Evolutionary conservation across 1,140 invertebrate genomes (phyloP), one percentile per base, ranked within the genome.

Genomic region (Thrips palmi): DNA sequence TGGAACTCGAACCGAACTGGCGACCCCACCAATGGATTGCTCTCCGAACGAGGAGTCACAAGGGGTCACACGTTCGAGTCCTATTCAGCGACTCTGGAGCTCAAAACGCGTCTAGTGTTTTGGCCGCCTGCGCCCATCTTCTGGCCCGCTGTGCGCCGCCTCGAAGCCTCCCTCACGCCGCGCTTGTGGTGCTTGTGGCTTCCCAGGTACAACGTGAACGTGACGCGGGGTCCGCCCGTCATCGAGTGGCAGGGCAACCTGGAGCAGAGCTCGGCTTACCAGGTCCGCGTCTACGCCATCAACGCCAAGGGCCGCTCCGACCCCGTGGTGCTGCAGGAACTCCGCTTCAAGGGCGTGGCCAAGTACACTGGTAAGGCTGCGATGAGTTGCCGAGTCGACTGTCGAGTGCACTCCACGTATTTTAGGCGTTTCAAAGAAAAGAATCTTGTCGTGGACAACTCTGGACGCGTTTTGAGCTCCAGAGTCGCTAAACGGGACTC

Each of bases 321-420:
- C 44, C 68, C 80, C 4, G 69, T 74, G 4, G 67, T 77, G 12
- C 70, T 88, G 19, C 78, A 85, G 52, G 77, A 78, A 18, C 76
- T 82, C 45, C 82, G 79, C 1, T 54, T 66, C 30, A 67, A 63
- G 47, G 59, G 60, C 34, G 57, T 68, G 20, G 65, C 67, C 20
- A 60, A 55, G 27, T 50, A 54, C 42, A 55, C 53, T 41, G 49
- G 57, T 58, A 40, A 46, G 45, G 36, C 11, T 14, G 4, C 2
- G 2, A 33, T 45, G 15, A 3, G 8, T 10, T 41, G 2, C 19
- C 15, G 5, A 31, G 20, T 39, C 5, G n/a, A 6, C 14, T 21
- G 19, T 20, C 8, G 18, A 21, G 12, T 30, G 25, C 14, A 32
- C 7, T 17, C 7, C 15, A 8, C 8, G 7, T 7, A 7, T 32